Evolutionary conservation across 2,797 vertebrate genomes (phyloP).

Genomic region (Eurystomus glaucurus): DNA sequence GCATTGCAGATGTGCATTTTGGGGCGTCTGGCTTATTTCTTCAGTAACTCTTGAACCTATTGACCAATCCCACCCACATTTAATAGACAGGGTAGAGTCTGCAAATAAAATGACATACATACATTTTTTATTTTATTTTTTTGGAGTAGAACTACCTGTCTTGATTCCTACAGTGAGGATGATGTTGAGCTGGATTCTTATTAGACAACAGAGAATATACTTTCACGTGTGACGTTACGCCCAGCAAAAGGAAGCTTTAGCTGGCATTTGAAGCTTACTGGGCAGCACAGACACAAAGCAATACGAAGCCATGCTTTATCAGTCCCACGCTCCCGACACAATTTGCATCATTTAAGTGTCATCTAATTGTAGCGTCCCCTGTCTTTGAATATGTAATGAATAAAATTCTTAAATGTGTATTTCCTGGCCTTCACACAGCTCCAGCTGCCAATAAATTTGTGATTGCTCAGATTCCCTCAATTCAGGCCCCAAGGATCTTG

Average conservation of each 20-base stretch:
- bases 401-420: neutral
- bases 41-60: neutral
- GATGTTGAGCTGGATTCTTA: neutral
- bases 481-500: neutral
- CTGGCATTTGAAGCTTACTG: neutral
- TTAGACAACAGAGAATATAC: neutral
- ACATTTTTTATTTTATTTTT: neutral
- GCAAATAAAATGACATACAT: neutral
- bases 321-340: rapidly evolving
- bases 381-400: neutral
- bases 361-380: neutral
- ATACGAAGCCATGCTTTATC: neutral
- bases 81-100: neutral
- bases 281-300: neutral
- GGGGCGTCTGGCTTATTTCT: neutral
- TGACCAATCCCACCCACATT: neutral
- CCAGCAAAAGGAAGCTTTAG: neutral
- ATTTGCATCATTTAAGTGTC: neutral
- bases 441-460: neutral
- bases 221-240: neutral
- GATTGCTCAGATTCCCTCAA: neutral
- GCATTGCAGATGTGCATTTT: neutral
- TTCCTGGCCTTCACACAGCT: neutral
- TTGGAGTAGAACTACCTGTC: neutral
- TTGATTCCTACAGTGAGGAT: neutral